Conservation (phyloP, 2,113 vertebrate species). For the Acanthochromis polyacanthus region DNA sequence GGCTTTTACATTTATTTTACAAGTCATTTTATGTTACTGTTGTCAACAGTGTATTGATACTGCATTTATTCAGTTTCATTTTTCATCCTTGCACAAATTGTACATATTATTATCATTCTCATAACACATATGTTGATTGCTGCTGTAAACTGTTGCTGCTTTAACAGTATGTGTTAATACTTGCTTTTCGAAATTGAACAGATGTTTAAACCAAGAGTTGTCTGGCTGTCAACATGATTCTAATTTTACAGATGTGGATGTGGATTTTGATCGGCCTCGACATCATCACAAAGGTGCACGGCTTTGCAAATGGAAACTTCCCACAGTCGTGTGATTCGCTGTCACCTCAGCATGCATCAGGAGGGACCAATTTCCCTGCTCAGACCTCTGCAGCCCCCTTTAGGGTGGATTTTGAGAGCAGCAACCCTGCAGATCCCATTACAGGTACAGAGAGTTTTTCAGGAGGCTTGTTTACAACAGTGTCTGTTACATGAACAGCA, state of each 20-base stretch:
- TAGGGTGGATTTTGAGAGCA: fast-evolving
- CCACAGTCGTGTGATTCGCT: background rate
- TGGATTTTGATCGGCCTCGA: slow-evolving; percentile 40
- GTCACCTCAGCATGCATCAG: fast-evolving
- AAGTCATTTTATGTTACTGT: too few relatives aligned
- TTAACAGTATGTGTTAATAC: too few relatives aligned
- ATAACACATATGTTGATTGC: too few relatives aligned
- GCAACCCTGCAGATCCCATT: background rate
- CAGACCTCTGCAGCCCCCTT: background rate
- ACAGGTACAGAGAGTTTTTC: slow-evolving; percentile 45
- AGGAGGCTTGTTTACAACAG: background rate
- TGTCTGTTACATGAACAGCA: background rate
- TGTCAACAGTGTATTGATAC: too few relatives aligned
- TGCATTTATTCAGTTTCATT: too few relatives aligned
- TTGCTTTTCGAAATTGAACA: too few relatives aligned
- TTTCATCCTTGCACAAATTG: too few relatives aligned
- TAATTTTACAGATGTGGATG: slow-evolving; percentile 60
- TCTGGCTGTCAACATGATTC: background rate
- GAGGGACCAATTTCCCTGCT: fast-evolving
- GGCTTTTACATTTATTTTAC: too few relatives aligned
- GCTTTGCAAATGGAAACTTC: fast-evolving
- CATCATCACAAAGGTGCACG: slow-evolving; percentile 32
- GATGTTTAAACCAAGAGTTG: too few relatives aligned
- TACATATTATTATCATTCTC: too few relatives aligned
- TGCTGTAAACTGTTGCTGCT: too few relatives aligned